Base-by-base conservation (phyloP, 2,797 vertebrate species). In the Micrastur ruficollis region DNA sequence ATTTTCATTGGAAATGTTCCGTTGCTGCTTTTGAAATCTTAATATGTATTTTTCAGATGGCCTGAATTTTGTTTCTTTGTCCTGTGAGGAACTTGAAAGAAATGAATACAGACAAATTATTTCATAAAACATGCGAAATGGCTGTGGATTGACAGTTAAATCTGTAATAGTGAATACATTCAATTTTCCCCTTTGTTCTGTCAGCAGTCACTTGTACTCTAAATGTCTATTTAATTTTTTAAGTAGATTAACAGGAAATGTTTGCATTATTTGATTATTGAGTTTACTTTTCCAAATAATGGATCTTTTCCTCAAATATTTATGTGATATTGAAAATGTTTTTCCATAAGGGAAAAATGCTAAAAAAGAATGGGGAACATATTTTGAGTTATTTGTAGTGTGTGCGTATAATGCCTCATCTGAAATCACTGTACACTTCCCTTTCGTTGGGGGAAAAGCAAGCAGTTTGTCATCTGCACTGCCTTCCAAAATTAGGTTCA, bases 131-230 rank as follows among this genome's bases (percentile, higher is more conserved):
- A 71, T 86, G 68, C 0, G 9, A 87, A 97, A 95, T 95, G 95
- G 65, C 95, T 93, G 94, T 74, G 82, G 92, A 93, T 96, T 97
- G 96, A 93, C 93, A 95, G 95, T 94, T 85, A 94, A 94, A 95
- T 91, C 81, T 90, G 85, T 79, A 86, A 86, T 63, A 92, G 78
- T 83, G 95, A 94, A 93, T 92, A 90, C 90, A 92, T 96, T 94
- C 93, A 78, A 91, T 97, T 95, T 95, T 85, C 89, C 85, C 79
- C 89, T 97, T 97, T 97, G 93, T 97, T 97, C 94, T 94, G 84
- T 75, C 86, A 88, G 90, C 95, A 96, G 76, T 95, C 87, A 90
- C 86, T 97, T 92, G 86, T 85, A 67, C 93, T 95, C 49, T 71
- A 87, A 92, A 95, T 82, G 71, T 92, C 94, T 97, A 4, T 93